Evolutionary conservation across 2,797 vertebrate genomes (phyloP).

Genomic region (Chrosomus eos): DNA sequence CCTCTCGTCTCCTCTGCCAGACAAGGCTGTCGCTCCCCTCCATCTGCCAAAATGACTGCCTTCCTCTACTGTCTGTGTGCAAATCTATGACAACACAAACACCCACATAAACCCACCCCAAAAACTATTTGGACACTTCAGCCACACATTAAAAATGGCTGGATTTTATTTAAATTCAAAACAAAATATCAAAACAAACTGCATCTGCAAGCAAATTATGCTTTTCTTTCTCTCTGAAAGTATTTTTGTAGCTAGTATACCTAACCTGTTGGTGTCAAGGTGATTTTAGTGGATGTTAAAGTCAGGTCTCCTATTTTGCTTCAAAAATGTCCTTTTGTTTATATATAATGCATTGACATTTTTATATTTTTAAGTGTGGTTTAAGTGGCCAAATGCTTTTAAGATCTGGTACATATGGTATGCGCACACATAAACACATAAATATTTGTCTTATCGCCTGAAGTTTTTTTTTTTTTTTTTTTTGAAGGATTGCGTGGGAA

Average conservation of each 20-base stretch:
- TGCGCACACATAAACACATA: not conserved
- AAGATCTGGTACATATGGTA: not conserved
- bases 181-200: not conserved
- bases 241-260: too few relatives aligned
- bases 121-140: not conserved
- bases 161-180: not conserved
- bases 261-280: not conserved
- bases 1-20: conserved; percentile 45
- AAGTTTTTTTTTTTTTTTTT: not conserved
- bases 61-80: conserved; percentile 42
- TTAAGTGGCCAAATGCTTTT: not conserved
- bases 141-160: not conserved
- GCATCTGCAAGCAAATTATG: not conserved
- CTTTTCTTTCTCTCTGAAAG: not conserved
- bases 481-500: conserved; percentile 10
- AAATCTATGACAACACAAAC: conserved; percentile 10
- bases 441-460: not conserved
- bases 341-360: not conserved
- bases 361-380: not conserved
- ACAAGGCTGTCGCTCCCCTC: conserved; percentile 31
- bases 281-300: not conserved
- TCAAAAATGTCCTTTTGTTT: too few relatives aligned
- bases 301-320: not conserved
- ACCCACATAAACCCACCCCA: not conserved
- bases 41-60: conserved; percentile 46